Evolutionary conservation across 2,888 invertebrate genomes (phyloP).

Genomic region (Ischnura elegans): DNA sequence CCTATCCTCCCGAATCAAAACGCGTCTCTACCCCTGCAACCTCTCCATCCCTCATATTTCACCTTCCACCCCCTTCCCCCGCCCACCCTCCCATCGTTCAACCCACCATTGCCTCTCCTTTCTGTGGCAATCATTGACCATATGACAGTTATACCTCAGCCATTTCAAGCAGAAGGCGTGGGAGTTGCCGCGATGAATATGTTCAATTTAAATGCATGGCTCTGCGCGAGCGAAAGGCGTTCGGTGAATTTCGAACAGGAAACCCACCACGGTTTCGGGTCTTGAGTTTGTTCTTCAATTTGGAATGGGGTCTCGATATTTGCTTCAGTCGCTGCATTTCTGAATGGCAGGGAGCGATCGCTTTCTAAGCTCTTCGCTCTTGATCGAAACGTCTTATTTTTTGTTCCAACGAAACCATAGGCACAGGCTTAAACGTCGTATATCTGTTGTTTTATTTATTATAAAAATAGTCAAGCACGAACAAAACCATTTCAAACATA

Average conservation of each 20-base stretch:
- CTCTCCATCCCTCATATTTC: background rate
- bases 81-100: background rate
- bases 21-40: background rate
- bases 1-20: background rate
- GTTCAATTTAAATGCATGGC: background rate
- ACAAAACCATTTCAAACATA: no score
- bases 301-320: background rate
- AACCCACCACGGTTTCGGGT: background rate
- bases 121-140: background rate
- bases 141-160: background rate
- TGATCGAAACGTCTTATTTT: no score
- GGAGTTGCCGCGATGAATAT: background rate
- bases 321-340: background rate
- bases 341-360: background rate
- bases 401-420: no score
- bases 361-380: no score
- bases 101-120: background rate
- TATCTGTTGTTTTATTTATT: no score
- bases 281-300: background rate
- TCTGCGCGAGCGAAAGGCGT: background rate
- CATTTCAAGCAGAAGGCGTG: background rate
- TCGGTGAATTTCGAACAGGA: background rate
- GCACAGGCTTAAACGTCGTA: no score
- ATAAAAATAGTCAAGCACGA: no score
- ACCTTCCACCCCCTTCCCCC: background rate